Conservation (phyloP, 2,797 vertebrate species). For the Coregonus sp. region DNA sequence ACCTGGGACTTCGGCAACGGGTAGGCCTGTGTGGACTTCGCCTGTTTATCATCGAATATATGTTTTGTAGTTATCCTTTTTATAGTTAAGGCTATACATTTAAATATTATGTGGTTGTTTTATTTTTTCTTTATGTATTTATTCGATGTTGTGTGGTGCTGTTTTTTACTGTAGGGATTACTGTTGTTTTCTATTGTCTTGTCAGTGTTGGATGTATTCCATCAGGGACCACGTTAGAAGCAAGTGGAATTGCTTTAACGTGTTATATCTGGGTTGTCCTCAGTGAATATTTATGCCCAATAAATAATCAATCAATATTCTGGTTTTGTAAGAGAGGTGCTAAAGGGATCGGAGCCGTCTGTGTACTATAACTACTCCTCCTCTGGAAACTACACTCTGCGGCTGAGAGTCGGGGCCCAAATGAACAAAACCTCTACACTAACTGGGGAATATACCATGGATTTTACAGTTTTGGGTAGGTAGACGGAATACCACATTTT, state of each 20-base stretch:
- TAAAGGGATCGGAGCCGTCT: conserved; percentile 75
- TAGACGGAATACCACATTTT: conserved; percentile 11
- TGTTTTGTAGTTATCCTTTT: not conserved
- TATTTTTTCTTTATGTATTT: too few relatives aligned
- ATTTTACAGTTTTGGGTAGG: conserved; percentile 80
- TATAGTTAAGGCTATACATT: not conserved
- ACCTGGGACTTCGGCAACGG: conserved; percentile 88
- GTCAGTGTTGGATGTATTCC: too few relatives aligned
- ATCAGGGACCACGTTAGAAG: too few relatives aligned
- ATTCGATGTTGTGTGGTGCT: too few relatives aligned
- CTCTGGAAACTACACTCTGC: conserved; percentile 76
- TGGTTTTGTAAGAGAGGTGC: conserved; percentile 64
- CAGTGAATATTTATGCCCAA: too few relatives aligned
- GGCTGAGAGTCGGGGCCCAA: conserved; percentile 73
- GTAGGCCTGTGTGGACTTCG: conserved; percentile 57
- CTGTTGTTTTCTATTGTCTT: too few relatives aligned
- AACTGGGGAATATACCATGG: conserved; percentile 74
- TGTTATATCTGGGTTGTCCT: too few relatives aligned
- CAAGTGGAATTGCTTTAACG: too few relatives aligned
- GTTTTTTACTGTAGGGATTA: too few relatives aligned
- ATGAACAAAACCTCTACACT: conserved; percentile 59
- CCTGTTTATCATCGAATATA: too few relatives aligned
- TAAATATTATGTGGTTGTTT: conserved; percentile 7
- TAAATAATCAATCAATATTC: not conserved
- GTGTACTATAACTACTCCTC: conserved; percentile 76